Percentiles rank a stretch among this genome's conserved stretches.
phyloP scores from a whole-genome alignment of 2,113 vertebrate genomes.

The Alethe diademata region DNA sequence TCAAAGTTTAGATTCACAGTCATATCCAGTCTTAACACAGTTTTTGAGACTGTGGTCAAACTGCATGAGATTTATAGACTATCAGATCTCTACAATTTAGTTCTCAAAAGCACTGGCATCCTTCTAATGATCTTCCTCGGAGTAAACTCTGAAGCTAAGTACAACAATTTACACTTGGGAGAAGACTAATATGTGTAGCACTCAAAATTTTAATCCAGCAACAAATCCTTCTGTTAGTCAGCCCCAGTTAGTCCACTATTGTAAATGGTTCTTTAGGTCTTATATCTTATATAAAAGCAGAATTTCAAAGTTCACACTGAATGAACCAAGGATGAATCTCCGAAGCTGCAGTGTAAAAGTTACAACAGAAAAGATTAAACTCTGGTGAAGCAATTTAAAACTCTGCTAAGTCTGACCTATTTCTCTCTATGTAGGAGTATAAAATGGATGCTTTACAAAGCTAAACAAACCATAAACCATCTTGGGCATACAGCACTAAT shows the following conservation, averaged over 20 bases:
- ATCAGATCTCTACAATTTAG: not conserved
- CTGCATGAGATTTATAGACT: not conserved
- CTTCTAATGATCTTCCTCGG: not conserved
- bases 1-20: not conserved
- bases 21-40: not conserved
- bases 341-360: not conserved
- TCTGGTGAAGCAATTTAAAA: not conserved
- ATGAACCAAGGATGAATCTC: not conserved
- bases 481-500: not conserved
- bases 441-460: not conserved
- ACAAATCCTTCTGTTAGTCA: not conserved
- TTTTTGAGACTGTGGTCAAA: not conserved
- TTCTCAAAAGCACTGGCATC: not conserved
- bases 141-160: not conserved
- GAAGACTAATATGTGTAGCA: not conserved
- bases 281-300: not conserved
- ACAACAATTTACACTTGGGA: not conserved
- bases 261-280: not conserved
- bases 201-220: not conserved
- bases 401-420: not conserved
- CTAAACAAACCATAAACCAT: constrained; percentile 19
- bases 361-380: not conserved
- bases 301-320: not conserved
- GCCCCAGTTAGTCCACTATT: not conserved
- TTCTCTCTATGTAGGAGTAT: not conserved